Evolutionary conservation across 2,888 invertebrate species (phyloP).

Genomic region (Archips xylosteana): DNA sequence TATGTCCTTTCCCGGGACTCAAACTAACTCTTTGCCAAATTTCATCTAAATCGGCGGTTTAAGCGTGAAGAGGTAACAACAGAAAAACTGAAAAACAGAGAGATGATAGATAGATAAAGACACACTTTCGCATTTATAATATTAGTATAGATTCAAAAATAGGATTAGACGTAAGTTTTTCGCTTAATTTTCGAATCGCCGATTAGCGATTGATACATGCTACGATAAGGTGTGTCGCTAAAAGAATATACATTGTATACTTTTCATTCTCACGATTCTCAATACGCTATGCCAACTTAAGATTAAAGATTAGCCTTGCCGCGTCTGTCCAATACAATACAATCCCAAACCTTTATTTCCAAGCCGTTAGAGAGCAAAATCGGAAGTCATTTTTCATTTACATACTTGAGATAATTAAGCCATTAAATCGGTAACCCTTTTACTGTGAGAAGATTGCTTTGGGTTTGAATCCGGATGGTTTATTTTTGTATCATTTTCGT

Average conservation of each 20-base stretch:
- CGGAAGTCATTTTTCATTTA: conserved; percentile 17
- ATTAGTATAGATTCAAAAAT: not conserved
- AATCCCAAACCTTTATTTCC: conserved; percentile 4
- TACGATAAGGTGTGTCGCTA: not conserved
- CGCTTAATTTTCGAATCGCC: not conserved
- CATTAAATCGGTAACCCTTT: conserved; percentile 77
- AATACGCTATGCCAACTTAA: conserved; percentile 51
- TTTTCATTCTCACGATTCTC: conserved; percentile 56
- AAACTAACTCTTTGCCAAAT: too few relatives aligned
- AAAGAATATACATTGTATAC: conserved; percentile 44
- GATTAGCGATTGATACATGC: too few relatives aligned
- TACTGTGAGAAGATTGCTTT: conserved; percentile 69
- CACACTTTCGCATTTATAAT: too few relatives aligned
- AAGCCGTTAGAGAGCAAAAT: conserved; percentile 26
- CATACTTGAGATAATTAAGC: conserved; percentile 81
- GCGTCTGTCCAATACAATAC: conserved; percentile 17
- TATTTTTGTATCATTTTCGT: conserved; percentile 67
- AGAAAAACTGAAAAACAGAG: too few relatives aligned
- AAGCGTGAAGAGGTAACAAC: too few relatives aligned
- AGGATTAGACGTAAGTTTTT: not conserved
- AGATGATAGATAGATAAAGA: too few relatives aligned
- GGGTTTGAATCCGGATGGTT: conserved; percentile 60
- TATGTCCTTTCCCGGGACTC: too few relatives aligned
- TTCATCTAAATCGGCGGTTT: too few relatives aligned
- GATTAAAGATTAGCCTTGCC: conserved; percentile 29